Base-by-base conservation (phyloP, 2,797 vertebrate species). In the Avahi laniger region DNA sequence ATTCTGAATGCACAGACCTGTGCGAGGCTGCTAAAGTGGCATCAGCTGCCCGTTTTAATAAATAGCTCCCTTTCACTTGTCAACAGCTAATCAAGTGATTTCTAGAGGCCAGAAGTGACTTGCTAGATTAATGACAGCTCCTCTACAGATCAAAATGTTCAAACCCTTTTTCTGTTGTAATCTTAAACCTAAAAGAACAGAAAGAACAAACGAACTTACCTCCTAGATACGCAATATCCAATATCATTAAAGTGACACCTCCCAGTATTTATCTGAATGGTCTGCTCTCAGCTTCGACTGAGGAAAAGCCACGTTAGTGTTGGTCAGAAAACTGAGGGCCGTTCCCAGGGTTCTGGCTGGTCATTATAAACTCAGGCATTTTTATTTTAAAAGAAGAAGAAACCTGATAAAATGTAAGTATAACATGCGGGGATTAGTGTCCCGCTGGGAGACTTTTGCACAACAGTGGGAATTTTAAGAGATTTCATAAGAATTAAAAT, bases 51-150 rank as follows among this genome's bases (percentile, higher is more conserved):
- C 6, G 0, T 75, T 90, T 65, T 59, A 85, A 89, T 57, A 89
- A 84, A 48, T 63, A 41, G 46, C 38, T 95, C 33, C 41, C 61
- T 70, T 76, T 86, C 76, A 67, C 43, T 63, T 70, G 75, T 89
- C 85, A 86, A 70, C 72, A 93, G 76, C 52, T 87, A 69, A 82
- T 85, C 67, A 79, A 95, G 59, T 87, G 54, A 81, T 95, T 96
- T 59, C 90, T 80, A 22, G 43, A 93, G 94, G 73, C 72, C 67
- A 82, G 38, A 93, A 75, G 48, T 76, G 52, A 86, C 63, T 88
- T 52, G 24, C 50, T 52, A 48, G 57, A 67, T 75, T 89, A 91
- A 76, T 57, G 65, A 61, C 22, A 65, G 43, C 11, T 69, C 43
- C 33, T 57, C 50, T 7, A 2, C 7, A 78, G 30, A 79, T 48